Evolutionary conservation across 2,797 vertebrate genomes (phyloP).

Genomic region (Phalloptychus januarius): DNA sequence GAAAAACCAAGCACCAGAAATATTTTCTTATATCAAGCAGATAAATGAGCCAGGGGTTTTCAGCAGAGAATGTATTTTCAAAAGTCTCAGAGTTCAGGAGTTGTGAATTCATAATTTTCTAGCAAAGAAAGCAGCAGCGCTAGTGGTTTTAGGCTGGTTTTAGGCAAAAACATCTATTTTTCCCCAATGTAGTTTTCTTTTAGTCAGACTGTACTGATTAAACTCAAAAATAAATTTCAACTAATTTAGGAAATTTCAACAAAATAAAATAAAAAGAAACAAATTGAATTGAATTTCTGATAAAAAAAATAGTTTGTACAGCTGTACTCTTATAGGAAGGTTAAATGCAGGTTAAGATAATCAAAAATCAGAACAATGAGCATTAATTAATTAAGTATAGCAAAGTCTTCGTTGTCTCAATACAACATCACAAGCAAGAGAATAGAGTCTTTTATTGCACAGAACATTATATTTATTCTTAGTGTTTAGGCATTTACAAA

Average conservation of each 20-base stretch:
- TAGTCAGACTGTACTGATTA: background rate
- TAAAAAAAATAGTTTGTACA: background rate
- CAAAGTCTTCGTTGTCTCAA: background rate
- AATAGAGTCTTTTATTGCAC: background rate
- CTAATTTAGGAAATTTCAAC: background rate
- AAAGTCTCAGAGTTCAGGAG: constrained; percentile 41
- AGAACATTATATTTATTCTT: constrained; percentile 6
- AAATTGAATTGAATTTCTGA: background rate
- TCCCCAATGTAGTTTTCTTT: background rate
- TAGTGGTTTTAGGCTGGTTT: background rate
- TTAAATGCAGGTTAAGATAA: background rate
- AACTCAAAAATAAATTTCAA: background rate
- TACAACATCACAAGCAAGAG: background rate
- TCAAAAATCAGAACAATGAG: background rate
- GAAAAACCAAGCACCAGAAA: constrained; percentile 13
- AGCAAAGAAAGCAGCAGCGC: constrained; percentile 43
- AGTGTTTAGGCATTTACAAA: constrained; percentile 6
- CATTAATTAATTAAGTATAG: background rate
- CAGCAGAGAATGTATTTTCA: constrained; percentile 57
- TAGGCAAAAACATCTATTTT: background rate
- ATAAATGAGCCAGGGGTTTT: constrained; percentile 40
- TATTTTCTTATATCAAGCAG: constrained; percentile 29
- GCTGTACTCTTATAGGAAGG: background rate
- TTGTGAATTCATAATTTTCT: constrained; percentile 48
- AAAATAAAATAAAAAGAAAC: background rate